phyloP scores from a whole-genome alignment of 2,888 invertebrate genomes.

The Lepetodrilus schrolli region DNA sequence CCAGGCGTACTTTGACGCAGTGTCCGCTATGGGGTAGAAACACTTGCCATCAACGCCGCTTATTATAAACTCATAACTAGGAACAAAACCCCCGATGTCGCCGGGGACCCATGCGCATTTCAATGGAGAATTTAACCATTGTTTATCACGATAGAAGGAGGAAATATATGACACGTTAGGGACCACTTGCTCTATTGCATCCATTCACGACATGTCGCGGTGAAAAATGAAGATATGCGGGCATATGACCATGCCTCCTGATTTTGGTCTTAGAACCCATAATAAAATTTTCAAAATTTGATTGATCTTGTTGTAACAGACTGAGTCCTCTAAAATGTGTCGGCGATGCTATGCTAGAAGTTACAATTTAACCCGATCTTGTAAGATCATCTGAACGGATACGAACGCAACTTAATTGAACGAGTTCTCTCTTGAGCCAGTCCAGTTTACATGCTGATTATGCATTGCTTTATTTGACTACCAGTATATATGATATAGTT shows the following conservation, averaged over 20 bases:
- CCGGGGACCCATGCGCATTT: background rate
- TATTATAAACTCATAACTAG: background rate
- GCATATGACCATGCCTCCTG: background rate
- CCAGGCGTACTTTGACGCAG: background rate
- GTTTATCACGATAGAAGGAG: conserved; percentile 4
- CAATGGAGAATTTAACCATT: conserved; percentile 17
- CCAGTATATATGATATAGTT: too few species aligned
- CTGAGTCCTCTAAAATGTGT: too few species aligned
- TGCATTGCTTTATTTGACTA: too few species aligned
- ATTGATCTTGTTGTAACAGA: conserved; percentile 1
- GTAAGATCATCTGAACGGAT: too few species aligned
- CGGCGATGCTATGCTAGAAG: too few species aligned
- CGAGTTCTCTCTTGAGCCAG: too few species aligned
- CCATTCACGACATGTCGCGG: conserved; percentile 5
- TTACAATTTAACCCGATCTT: too few species aligned
- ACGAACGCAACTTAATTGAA: too few species aligned
- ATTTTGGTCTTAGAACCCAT: conserved; percentile 19
- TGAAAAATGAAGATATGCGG: conserved; percentile 21
- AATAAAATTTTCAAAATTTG: conserved; percentile 4
- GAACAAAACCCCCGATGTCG: conserved; percentile 15
- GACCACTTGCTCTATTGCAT: conserved; percentile 10
- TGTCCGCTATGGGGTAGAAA: background rate
- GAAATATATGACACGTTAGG: conserved; percentile 19
- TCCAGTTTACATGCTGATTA: too few species aligned
- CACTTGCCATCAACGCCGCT: background rate